phyloP scores from a whole-genome alignment of 35 echinoderm and acorn worm species.

The Lytechinus pictus region DNA sequence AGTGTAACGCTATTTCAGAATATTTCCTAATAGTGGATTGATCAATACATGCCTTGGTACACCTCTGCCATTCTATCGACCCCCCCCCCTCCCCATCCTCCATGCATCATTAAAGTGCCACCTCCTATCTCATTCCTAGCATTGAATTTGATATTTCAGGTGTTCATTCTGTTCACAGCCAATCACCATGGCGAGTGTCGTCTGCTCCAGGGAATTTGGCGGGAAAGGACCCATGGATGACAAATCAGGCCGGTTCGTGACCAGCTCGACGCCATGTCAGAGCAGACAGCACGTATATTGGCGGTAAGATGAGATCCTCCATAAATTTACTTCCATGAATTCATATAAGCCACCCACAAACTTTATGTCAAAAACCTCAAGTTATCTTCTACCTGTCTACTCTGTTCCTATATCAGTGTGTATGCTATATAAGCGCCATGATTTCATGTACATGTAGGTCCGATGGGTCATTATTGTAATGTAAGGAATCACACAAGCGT shows the following conservation, averaged over 20 bases:
- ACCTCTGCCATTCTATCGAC: neutral
- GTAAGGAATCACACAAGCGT: too few species aligned
- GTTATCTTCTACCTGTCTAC: neutral
- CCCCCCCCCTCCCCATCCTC: conserved; percentile 6
- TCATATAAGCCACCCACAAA: neutral
- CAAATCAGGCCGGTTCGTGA: conserved; percentile 7
- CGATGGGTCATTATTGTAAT: too few species aligned
- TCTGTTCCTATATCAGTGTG: neutral
- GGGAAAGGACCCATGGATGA: neutral
- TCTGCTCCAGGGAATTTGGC: neutral
- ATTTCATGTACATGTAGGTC: neutral
- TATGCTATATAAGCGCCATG: neutral
- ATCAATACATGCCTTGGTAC: neutral
- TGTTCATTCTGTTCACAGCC: neutral
- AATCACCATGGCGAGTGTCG: neutral
- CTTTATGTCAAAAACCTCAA: neutral
- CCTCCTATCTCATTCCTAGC: neutral
- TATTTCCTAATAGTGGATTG: too few species aligned
- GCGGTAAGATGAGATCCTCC: neutral
- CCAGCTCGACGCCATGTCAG: neutral
- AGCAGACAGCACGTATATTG: neutral
- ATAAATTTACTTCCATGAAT: conserved; percentile 4
- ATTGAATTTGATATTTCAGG: conserved; percentile 23
- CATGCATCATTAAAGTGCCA: neutral
- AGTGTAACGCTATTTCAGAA: too few species aligned